A percentile compares a stretch with the other conserved stretches of the same genome.
Conservation (phyloP, 35 echinoderm and acorn worm species). For the Ptychodera flava region DNA sequence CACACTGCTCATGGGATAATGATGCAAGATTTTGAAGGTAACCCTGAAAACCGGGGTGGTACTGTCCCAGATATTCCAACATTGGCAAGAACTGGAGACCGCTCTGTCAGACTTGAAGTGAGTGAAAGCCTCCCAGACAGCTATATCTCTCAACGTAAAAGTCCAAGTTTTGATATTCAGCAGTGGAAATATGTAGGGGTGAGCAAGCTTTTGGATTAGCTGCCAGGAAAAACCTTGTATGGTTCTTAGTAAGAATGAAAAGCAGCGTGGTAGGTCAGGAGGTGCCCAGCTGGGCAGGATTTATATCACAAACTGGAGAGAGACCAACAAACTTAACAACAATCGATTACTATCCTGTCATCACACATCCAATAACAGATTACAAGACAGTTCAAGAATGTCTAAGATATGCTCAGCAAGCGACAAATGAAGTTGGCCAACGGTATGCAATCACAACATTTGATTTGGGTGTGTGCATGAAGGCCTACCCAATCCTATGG, state of each 20-base stretch:
- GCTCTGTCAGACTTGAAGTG: background rate
- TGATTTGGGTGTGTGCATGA: constrained; percentile 6
- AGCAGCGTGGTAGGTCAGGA: background rate
- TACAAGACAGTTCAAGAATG: background rate
- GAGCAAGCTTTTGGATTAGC: background rate
- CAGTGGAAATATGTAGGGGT: background rate
- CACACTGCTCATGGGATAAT: constrained; percentile 60
- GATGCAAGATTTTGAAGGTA: constrained; percentile 39
- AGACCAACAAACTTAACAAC: too few relatives aligned
- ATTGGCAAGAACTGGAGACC: background rate
- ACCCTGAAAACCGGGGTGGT: background rate
- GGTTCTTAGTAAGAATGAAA: background rate
- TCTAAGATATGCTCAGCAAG: too few relatives aligned
- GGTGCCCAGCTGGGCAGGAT: constrained; percentile 5
- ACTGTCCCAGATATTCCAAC: background rate
- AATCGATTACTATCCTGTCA: constrained; percentile 3
- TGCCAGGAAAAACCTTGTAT: background rate
- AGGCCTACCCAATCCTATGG: constrained; percentile 10
- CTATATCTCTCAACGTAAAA: too few relatives aligned
- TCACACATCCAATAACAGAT: constrained; percentile 12
- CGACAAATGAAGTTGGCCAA: constrained; percentile 7
- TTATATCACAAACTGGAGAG: background rate
- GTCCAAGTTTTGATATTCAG: too few relatives aligned
- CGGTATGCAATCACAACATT: background rate
- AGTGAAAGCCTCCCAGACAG: too few relatives aligned